Percentiles rank a stretch among this genome's conserved stretches.
phyloP scores from a whole-genome alignment of 2,888 invertebrate species.

The Agriopis leucophaearia region DNA sequence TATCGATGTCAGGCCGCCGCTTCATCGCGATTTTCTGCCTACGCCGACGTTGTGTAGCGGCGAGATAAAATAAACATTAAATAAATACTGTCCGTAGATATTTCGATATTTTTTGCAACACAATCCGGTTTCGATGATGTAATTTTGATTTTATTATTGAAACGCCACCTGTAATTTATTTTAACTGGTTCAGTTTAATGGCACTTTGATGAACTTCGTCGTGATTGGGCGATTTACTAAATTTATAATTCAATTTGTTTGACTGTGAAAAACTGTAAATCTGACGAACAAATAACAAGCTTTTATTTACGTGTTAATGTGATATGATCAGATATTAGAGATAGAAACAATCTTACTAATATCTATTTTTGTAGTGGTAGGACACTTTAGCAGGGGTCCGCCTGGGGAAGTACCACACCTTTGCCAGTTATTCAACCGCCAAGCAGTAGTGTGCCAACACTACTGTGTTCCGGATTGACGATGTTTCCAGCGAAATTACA shows the following conservation, averaged over 20 bases:
- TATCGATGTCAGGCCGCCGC: constrained; percentile 52
- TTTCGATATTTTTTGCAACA: constrained; percentile 42
- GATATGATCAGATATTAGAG: neutral
- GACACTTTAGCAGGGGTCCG: too few species aligned
- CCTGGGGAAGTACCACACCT: too few species aligned
- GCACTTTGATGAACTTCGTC: constrained; percentile 1
- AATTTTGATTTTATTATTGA: constrained; percentile 7
- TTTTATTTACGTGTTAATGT: neutral
- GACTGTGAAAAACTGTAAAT: too few species aligned
- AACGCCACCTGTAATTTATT: constrained; percentile 2
- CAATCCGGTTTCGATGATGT: constrained; percentile 38
- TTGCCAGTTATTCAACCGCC: too few species aligned
- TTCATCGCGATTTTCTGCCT: constrained; percentile 49
- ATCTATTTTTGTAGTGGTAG: too few species aligned
- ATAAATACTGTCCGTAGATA: constrained; percentile 34
- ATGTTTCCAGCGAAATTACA: too few species aligned
- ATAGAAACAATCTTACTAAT: neutral
- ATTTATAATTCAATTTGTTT: too few species aligned
- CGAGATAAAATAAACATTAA: constrained; percentile 44
- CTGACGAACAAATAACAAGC: too few species aligned
- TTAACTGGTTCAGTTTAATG: constrained; percentile 3
- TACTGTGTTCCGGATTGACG: too few species aligned
- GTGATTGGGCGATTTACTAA: neutral
- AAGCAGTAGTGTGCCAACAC: too few species aligned
- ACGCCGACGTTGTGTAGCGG: constrained; percentile 28